phyloP scores from a whole-genome alignment of 2,113 vertebrate genomes.

The Cyphomyrus plagiostoma region DNA sequence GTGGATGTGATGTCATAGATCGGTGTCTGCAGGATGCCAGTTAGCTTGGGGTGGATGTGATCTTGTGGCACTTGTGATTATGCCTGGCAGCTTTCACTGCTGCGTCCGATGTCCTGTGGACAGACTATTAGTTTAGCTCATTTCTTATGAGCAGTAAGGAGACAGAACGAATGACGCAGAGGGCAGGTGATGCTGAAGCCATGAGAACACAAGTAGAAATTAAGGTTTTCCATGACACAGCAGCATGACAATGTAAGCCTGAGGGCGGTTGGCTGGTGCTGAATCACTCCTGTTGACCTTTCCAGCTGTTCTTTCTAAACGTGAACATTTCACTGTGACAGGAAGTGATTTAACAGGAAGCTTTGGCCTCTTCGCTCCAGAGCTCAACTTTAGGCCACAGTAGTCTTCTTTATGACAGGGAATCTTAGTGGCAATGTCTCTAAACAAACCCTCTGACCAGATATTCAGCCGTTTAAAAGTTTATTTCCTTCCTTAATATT shows the following conservation, averaged over 20 bases:
- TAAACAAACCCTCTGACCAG: neutral
- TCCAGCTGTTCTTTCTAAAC: neutral
- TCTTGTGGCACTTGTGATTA: constrained; percentile 4
- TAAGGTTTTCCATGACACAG: neutral
- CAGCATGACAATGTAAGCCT: neutral
- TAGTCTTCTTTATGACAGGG: neutral
- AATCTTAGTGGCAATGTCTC: neutral
- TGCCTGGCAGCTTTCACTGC: constrained; percentile 19
- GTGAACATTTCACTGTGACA: neutral
- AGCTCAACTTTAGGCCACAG: neutral
- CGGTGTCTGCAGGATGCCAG: no score
- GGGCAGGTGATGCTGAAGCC: neutral
- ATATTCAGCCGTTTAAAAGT: neutral
- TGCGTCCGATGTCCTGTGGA: neutral
- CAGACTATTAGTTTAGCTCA: neutral
- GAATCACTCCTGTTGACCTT: neutral
- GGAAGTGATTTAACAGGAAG: neutral
- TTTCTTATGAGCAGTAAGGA: neutral
- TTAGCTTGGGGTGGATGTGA: no score
- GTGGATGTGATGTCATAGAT: neutral
- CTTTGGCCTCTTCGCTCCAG: neutral
- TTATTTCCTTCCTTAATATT: neutral
- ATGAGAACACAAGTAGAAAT: neutral
- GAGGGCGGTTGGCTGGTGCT: neutral
- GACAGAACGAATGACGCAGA: neutral